These are phyloP conservation scores for Acanthornis magna DNA, from an alignment of 2,797 vertebrate species.

Conservation along the genomic window DNA sequence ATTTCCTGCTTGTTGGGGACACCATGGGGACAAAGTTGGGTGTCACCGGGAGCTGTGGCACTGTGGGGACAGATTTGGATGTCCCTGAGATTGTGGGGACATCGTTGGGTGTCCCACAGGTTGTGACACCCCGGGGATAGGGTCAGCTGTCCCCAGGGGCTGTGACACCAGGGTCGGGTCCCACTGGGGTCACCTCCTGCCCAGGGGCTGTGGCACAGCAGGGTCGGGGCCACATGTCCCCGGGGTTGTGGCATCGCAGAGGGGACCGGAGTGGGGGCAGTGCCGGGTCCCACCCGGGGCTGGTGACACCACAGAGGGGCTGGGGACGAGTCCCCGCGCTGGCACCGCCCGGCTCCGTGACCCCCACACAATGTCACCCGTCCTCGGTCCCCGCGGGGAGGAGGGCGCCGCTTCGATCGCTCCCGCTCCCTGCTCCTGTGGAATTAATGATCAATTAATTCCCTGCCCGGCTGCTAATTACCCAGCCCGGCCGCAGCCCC, in stretches of 20 bases:
- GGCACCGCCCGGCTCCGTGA: neutral
- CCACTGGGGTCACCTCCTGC: too few relatives aligned
- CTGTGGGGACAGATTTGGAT: neutral
- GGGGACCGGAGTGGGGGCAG: neutral
- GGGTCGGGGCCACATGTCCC: neutral
- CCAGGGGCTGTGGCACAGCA: neutral
- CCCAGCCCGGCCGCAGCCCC: neutral
- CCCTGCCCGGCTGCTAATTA: slow-evolving; percentile 14
- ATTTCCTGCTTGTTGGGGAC: neutral
- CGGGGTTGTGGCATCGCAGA: neutral
- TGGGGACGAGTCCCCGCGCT: rapidly evolving
- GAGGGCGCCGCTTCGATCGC: neutral
- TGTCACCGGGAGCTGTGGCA: neutral
- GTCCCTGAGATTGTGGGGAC: neutral
- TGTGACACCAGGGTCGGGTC: neutral
- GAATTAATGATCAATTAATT: slow-evolving; percentile 19
- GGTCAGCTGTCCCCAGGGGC: neutral
- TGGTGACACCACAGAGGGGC: neutral
- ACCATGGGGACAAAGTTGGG: rapidly evolving
- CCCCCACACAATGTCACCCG: neutral
- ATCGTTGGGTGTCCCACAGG: rapidly evolving
- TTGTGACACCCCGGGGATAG: neutral
- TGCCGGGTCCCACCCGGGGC: neutral
- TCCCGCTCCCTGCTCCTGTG: neutral
- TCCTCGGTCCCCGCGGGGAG: neutral